Percentiles rank a stretch among this genome's conserved stretches.
Evolutionary conservation across 2,113 vertebrate genomes (phyloP).

Genomic region (Pelmatolapia mariae): DNA sequence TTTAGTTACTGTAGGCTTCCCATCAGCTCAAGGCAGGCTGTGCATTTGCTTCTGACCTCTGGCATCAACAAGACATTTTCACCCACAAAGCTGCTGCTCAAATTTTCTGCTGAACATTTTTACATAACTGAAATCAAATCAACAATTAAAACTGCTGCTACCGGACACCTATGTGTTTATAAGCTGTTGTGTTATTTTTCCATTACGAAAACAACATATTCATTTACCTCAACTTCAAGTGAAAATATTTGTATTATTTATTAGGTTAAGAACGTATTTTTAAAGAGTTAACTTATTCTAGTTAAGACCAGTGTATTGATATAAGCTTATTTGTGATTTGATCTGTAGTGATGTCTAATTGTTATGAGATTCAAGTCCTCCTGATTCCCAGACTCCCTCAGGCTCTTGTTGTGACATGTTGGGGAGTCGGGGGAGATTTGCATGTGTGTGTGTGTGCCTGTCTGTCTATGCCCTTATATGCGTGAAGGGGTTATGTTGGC

Average conservation of each 20-base stretch:
- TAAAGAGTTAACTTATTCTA: background rate
- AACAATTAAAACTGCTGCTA: background rate
- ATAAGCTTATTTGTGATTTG: background rate
- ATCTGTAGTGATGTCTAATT: conserved; percentile 25
- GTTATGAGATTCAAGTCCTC: conserved; percentile 26
- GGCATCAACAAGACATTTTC: background rate
- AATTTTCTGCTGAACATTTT: accelerated
- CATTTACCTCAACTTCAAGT: background rate
- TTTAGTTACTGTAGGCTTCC: background rate
- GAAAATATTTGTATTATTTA: background rate
- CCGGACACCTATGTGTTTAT: background rate
- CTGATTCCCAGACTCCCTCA: conserved; percentile 45
- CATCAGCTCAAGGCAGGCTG: background rate
- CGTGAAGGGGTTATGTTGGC: conserved; percentile 29
- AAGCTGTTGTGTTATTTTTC: background rate
- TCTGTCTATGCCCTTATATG: conserved; percentile 12
- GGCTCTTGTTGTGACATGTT: conserved; percentile 32
- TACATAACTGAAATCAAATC: background rate
- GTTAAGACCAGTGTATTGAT: background rate
- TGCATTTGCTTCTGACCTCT: background rate
- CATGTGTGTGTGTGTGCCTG: conserved; percentile 17
- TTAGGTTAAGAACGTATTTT: background rate
- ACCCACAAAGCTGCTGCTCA: background rate
- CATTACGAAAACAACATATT: background rate
- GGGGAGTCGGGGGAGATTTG: conserved; percentile 14